Base-by-base conservation (phyloP, 2,888 invertebrate species). In the Tanypteryx hageni region DNA sequence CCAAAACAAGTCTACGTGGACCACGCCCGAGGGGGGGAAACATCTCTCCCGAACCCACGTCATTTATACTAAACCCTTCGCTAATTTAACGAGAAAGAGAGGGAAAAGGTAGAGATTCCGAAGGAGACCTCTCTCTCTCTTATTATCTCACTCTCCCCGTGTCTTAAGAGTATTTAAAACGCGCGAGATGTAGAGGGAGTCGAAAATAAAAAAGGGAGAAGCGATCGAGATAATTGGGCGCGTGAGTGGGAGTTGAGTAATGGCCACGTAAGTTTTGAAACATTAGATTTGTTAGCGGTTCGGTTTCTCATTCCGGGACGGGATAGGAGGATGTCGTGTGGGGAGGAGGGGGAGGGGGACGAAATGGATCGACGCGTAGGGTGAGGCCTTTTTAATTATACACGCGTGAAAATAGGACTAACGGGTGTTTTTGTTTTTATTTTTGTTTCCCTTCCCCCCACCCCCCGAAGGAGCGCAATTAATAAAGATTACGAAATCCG, bases 171-270 rank as follows among this genome's bases (percentile, higher is more conserved):
- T 89, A 68, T 68, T 89, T 56, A 27, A 44, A 89, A 64, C 68
- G 31, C 64, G 89, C 5, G 83, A 56, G 83, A 56, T 16, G 56
- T 10, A 18, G 22, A 31, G 44, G 44, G 58, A 85, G 31, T 61
- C 27, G 13, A 76, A 76, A 76, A 27, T 76, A 27, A 27, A 76
- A 27, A 27, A 76, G 76, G 27, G 76, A 76, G 22, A 10, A 27
- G 27, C 14, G 76, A 44, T 61, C 31, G n/a, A 68, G 64, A 89
- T 89, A 89, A 89, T 89, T 89, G 89, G 68, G 61, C 13, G 68
- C n/a, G 64, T 64, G 68, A 64, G 89, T 89, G 89, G 89, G 89
- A 89, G 89, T 89, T 89, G 89, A 89, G 44, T 89, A 68, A 89
- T 89, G 64, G 64, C 68, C 44, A 18, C 14, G 68, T 3, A n/a